Conservation (phyloP, 2,888 invertebrate species). For the Calameuta idolon region DNA sequence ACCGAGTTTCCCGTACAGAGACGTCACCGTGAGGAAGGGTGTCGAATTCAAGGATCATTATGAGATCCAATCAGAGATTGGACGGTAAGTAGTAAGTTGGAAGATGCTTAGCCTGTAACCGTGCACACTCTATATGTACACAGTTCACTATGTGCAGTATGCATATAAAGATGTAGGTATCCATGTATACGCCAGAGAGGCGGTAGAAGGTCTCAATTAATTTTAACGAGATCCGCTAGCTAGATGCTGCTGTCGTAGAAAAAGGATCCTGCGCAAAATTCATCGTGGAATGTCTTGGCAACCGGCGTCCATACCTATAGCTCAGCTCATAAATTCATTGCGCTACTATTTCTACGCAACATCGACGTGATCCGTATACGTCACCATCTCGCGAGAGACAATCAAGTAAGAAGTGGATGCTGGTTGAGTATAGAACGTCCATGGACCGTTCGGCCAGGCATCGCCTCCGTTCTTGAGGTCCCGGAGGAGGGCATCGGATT, state of each 20-base stretch:
- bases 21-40: slow-evolving; percentile 86
- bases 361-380: background rate
- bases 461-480: background rate
- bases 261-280: slow-evolving; percentile 37
- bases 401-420: background rate
- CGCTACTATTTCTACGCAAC: background rate
- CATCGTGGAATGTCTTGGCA: slow-evolving; percentile 28
- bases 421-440: background rate
- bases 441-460: slow-evolving; percentile 7
- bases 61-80: slow-evolving; percentile 90
- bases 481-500: background rate
- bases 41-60: slow-evolving; percentile 89
- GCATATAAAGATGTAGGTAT: background rate
- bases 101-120: slow-evolving; percentile 19
- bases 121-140: background rate
- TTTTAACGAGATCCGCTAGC: background rate
- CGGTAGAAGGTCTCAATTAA: background rate
- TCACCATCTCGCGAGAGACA: background rate
- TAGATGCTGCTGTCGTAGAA: slow-evolving; percentile 13
- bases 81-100: slow-evolving; percentile 77
- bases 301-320: slow-evolving; percentile 11
- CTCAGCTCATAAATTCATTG: background rate
- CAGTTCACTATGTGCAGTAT: background rate
- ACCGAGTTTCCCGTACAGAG: slow-evolving; percentile 88
- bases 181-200: background rate